These are phyloP conservation scores for Euzetes globulus DNA, from an alignment of 2,888 invertebrate genomes.

Conservation along the genomic window DNA sequence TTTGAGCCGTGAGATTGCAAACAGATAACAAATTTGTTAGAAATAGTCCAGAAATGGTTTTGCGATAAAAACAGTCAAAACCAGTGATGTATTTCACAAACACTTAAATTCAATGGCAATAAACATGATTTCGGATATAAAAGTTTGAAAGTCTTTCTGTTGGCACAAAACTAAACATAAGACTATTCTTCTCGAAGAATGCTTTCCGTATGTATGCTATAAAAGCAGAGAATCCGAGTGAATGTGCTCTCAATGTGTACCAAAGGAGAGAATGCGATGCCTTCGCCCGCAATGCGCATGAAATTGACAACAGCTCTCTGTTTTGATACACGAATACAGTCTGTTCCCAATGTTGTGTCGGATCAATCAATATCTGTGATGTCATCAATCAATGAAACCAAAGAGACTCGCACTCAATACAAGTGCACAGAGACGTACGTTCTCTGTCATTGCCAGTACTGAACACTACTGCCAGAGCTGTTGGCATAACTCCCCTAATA, in stretches of 20 bases:
- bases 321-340: background rate
- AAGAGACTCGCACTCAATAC: constrained; percentile 12
- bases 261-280: constrained; percentile 1
- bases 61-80: constrained; percentile 5
- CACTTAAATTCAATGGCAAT: constrained; percentile 12
- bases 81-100: constrained; percentile 15
- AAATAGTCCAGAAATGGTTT: constrained; percentile 13
- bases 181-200: background rate
- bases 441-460: constrained; percentile 22
- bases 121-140: constrained; percentile 21
- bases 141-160: constrained; percentile 6
- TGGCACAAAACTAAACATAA: constrained; percentile 3
- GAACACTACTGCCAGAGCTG: no score
- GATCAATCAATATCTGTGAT: constrained; percentile 18
- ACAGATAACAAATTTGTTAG: constrained; percentile 11
- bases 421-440: constrained; percentile 17
- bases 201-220: background rate
- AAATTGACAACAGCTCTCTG: background rate
- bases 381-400: constrained; percentile 22
- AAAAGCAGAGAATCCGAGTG: background rate
- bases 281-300: background rate
- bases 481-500: background rate
- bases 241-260: constrained; percentile 2
- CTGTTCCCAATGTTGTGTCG: background rate
- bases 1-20: background rate